Base-by-base conservation (phyloP, 2,113 vertebrate genomes). In the Spermophilus dauricus region DNA sequence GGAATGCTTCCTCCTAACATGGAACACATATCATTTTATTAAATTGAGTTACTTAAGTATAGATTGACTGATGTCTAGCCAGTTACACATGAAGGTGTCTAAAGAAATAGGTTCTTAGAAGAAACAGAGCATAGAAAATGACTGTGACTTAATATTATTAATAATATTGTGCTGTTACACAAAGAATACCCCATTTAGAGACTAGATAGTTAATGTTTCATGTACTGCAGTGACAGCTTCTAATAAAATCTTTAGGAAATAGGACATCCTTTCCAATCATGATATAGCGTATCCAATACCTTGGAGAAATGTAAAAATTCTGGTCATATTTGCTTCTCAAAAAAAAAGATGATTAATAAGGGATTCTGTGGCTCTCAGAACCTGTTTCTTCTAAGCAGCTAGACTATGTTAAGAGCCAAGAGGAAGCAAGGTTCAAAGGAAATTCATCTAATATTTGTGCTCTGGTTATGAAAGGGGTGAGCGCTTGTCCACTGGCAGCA, bases 371-470 rank as follows among this genome's bases (percentile, higher is more conserved):
- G 6, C 65, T 97, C 72, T 42, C 86, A 82, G 81, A 97, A 94
- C 78, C 58, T 83, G 34, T 87, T 95, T 91, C 81, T 96, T 95
- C 86, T 97, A 73, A 94, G 91, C 51, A 94, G 89, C 28, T 48
- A 92, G 89, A 70, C 37, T 77, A 39, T 91, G 69, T 81, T 61
- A 88, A 83, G 67, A 96, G 96, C 95, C 88, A 95, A 97, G 65
- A 95, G 69, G 92, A 96, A 97, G 82, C 92, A 72, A 93, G 58
- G 97, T 98, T 98, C 98, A 97, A 98, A 98, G 97, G 96, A 97
- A 98, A 98, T 98, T 95, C 97, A 96, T 98, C 88, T 97, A 96
- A 97, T 94, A 91, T 94, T 97, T 98, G 96, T 69, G 69, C 85
- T 77, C 94, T 94, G 77, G 80, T 81, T 95, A 85, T 90, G 37